Evolutionary conservation across 2,888 invertebrate genomes (phyloP).

Genomic region (Apamea sordens): DNA sequence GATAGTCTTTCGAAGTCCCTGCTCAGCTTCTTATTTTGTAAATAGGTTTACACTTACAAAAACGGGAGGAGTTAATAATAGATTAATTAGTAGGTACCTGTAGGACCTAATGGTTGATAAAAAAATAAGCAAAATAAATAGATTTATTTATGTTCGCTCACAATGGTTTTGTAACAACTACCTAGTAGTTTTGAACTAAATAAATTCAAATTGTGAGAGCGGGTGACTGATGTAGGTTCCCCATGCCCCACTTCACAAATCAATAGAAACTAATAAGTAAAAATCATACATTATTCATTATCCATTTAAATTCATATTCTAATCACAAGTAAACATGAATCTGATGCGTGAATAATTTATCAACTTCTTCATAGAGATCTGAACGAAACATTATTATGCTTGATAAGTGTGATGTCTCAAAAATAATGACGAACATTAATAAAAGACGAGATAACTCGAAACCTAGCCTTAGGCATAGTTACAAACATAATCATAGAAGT

Average conservation of each 20-base stretch:
- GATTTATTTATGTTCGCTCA: background rate
- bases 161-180: background rate
- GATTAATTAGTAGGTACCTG: too few relatives aligned
- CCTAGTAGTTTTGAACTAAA: background rate
- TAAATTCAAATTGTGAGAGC: background rate
- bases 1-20: background rate
- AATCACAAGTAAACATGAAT: conserved; percentile 32
- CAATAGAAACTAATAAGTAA: conserved; percentile 6
- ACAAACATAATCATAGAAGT: conserved; percentile 86
- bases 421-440: conserved; percentile 84
- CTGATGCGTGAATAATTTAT: conserved; percentile 45
- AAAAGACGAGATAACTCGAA: conserved; percentile 77
- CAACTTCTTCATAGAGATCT: conserved; percentile 37
- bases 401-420: conserved; percentile 77
- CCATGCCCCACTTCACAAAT: background rate
- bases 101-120: background rate
- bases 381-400: conserved; percentile 58
- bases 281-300: conserved; percentile 22
- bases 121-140: conserved; percentile 1
- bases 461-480: conserved; percentile 82
- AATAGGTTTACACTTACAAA: background rate
- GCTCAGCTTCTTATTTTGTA: too few relatives aligned
- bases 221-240: background rate
- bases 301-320: conserved; percentile 28
- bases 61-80: background rate